Conservation (phyloP, 2,888 invertebrate genomes). For the Petrolisthes manimaculis region DNA sequence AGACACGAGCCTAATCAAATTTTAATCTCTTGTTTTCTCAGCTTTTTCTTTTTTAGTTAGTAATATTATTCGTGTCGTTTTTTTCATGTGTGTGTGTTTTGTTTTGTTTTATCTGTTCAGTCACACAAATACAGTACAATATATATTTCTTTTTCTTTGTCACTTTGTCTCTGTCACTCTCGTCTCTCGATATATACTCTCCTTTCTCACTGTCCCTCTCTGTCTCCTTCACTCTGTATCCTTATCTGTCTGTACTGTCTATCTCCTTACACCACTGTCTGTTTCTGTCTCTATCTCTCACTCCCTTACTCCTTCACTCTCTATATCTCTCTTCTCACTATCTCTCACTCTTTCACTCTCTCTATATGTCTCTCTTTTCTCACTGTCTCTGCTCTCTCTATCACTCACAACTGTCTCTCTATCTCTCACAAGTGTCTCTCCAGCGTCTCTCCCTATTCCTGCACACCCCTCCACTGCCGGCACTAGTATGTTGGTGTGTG, state of each 20-base stretch:
- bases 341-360: too few species aligned
- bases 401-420: neutral
- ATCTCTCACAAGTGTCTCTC: neutral
- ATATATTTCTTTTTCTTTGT: neutral
- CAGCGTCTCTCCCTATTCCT: neutral
- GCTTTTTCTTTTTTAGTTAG: neutral
- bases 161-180: neutral
- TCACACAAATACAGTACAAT: neutral
- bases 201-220: neutral
- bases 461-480: neutral
- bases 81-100: neutral
- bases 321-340: too few species aligned
- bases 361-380: too few species aligned
- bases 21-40: neutral
- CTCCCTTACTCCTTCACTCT: neutral
- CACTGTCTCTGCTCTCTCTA: neutral
- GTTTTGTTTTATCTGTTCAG: neutral
- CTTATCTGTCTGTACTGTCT: neutral
- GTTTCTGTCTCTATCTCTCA: neutral
- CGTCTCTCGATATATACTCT: neutral
- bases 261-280: neutral
- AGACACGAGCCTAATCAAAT: neutral
- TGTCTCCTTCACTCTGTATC: constrained; percentile 4
- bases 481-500: constrained; percentile 17
- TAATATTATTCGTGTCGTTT: too few species aligned